Conservation (phyloP, 2,113 vertebrate species). For the Notechis scutatus region DNA sequence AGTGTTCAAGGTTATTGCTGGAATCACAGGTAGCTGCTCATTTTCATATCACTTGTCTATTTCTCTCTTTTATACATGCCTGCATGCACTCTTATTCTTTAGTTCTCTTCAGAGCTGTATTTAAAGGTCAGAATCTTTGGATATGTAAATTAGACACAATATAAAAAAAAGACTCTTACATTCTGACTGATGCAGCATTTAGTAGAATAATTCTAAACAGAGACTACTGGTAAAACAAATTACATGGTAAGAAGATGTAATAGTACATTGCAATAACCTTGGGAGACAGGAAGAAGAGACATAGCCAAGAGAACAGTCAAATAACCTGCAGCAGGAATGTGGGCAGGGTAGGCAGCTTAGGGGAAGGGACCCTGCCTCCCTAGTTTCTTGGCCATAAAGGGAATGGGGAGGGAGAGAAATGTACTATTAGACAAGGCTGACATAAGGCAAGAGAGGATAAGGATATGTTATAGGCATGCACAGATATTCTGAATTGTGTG, state of each 20-base stretch:
- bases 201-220: background rate
- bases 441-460: background rate
- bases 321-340: background rate
- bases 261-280: background rate
- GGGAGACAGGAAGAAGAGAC: background rate
- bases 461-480: background rate
- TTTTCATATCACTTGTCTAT: slow-evolving; percentile 53
- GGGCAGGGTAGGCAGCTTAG: background rate
- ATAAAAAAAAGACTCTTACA: slow-evolving; percentile 24
- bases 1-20: slow-evolving; percentile 45
- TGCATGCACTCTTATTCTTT: slow-evolving; percentile 35
- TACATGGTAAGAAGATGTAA: background rate
- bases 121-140: slow-evolving; percentile 43
- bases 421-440: background rate
- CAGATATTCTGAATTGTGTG: background rate
- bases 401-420: background rate
- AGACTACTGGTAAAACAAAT: background rate
- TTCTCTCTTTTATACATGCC: background rate
- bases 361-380: background rate
- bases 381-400: background rate
- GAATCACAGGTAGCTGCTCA: slow-evolving; percentile 53
- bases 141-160: slow-evolving; percentile 39
- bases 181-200: background rate
- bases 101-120: slow-evolving; percentile 41
- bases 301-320: background rate